Base-by-base conservation (phyloP, 2,113 vertebrate species). In the Cebidichthys violaceus region DNA sequence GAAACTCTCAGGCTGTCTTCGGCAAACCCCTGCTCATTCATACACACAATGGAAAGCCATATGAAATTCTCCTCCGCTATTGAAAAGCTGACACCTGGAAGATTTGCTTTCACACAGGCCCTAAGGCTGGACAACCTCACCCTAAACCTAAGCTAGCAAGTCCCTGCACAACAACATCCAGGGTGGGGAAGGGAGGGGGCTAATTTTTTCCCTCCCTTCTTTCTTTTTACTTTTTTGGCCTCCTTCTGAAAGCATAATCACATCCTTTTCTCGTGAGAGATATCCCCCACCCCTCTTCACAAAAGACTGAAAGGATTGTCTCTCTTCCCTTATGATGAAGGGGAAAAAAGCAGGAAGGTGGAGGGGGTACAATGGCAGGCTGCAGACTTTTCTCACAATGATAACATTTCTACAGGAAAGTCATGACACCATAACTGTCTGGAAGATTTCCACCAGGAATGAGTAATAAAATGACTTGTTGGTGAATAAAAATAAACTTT, bases 21-120 rank as follows among this genome's bases (percentile, higher is more conserved):
- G 79, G 89, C 82, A 90, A 94, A 90, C 72, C 88, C 82, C 80
- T 84, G 79, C 86, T 82, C 76, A 88, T 90, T 91, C 86, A 89
- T 59, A 71, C 22, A 9, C 69, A 92, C 93, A 94, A 92, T 87
- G 82, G 70, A 75, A 64, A 61, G 78, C 62, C 77, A 83, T 91
- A 92, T 93, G 86, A 92, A 87, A 93, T 93, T 93, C 90, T 87
- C 73, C 24, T 62, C 65, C 52, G 17, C 87, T 77, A 91, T 88
- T 91, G 71, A 94, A 66, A 71, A 70, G 72, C 82, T 92, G 93
- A 94, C 93, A 95, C 93, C 92, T 93, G 93, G 87, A 87, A 93
- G 92, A 94, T 94, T 93, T 94, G 85, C 61, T 95, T 95, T 95
- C 93, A 94, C 85, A 77, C 69, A 71, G 79, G 82, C 90, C 93